Base-by-base conservation (phyloP, 2,888 invertebrate species). In the Thymelicus acteon region DNA sequence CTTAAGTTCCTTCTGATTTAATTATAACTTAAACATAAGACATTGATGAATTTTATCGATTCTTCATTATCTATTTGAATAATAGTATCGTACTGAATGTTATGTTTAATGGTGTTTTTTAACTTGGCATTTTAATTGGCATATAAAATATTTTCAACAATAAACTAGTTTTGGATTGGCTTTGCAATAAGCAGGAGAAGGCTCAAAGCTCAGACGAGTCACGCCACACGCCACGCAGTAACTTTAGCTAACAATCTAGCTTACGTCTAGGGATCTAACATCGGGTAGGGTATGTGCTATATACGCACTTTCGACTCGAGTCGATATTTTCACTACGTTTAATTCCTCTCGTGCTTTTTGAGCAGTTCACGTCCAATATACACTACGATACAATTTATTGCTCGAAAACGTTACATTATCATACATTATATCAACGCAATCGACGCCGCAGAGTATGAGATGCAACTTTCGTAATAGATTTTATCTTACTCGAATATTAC, bases 291-390 rank as follows among this genome's bases (percentile, higher is more conserved):
- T 44, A 44, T 12, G 8, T 44, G 12, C 78, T 85, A 78, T 64
- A 77, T 80, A 83, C 77, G 79, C 78, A 77, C 79, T 76, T 78
- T 74, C 77, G 80, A 81, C 80, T 76, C 74, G 75, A 77, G 80
- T 79, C 82, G 75, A 78, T 79, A 81, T 79, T 75, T 75, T 75
- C 77, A 81, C 90, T 92, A 91, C 90, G 73, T 82, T 90, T 87
- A 93, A 93, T 92, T 92, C 92, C 92, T 92, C 84, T 86, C 85
- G 92, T 92, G 92, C 92, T 83, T 87, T 85, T 85, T 88, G 91
- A 89, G 90, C 91, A 89, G 89, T 83, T 83, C 79, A 82, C 44
- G 87, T 84, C 82, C 80, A 76, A 80, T 78, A 76, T 75, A 72
- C 77, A 78, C 76, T 73, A 76, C 72, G 82, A 81, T 80, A 85